phyloP scores from a whole-genome alignment of 1,140 invertebrate genomes.

The fruit fly (Drosophila melanogaster) region Release_6_plus_ISO1_MT NC_004354.4:10314001-10314500 shows the following conservation, averaged over 20 bases:
- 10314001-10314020: slow-evolving; percentile 46
- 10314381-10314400: not conserved
- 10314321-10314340: slow-evolving; percentile 17
- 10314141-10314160: not conserved
- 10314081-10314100: not conserved
- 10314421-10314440: slow-evolving; percentile 25
- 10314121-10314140: not conserved
- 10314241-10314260: slow-evolving; percentile 2
- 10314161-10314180: no score
- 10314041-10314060: not conserved
- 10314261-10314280: not conserved
- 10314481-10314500: slow-evolving; percentile 49
- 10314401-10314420: not conserved
- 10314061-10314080: slow-evolving; percentile 14
- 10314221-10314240: not conserved
- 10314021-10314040: not conserved
- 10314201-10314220: not conserved
- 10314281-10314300: not conserved
- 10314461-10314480: slow-evolving; percentile 58
- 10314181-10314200: not conserved
- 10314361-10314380: not conserved
- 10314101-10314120: not conserved
- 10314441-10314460: slow-evolving; percentile 48
- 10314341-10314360: slow-evolving; percentile 10
- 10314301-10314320: slow-evolving; percentile 42